These are phyloP conservation scores for Anastrepha ludens DNA, from an alignment of 1,140 invertebrate genomes.

Conservation along the genomic window DNA sequence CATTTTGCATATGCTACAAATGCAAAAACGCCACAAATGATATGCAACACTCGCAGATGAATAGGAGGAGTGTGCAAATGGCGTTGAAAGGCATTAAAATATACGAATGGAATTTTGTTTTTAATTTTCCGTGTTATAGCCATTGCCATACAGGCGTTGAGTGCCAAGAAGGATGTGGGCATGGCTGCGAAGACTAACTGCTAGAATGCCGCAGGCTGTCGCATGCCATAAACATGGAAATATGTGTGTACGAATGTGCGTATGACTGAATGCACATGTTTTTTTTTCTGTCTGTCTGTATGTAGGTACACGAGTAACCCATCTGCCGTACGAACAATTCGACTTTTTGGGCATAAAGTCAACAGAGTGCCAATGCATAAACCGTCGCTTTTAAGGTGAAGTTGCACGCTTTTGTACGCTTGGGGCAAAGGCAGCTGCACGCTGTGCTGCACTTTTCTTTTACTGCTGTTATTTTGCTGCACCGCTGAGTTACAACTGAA, in stretches of 20 bases:
- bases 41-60: background rate
- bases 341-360: constrained; percentile 24
- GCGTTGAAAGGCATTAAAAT: background rate
- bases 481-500: constrained; percentile 33
- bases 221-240: too few relatives aligned
- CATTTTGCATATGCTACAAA: background rate
- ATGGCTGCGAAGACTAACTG: background rate
- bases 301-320: background rate
- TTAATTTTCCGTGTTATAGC: background rate
- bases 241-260: too few relatives aligned
- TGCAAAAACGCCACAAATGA: background rate
- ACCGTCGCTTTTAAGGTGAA: constrained; percentile 15
- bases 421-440: background rate
- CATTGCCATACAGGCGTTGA: background rate
- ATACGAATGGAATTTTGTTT: background rate
- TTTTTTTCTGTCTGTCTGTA: background rate
- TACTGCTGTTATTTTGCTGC: background rate
- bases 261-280: too few relatives aligned
- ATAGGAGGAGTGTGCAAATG: background rate
- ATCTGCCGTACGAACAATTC: background rate
- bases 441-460: constrained; percentile 5
- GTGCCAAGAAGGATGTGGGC: background rate
- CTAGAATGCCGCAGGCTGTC: background rate
- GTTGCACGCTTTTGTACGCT: background rate
- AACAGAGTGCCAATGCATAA: background rate